Percentiles rank a stretch among this genome's conserved stretches.
phyloP scores from a whole-genome alignment of 2,113 vertebrate genomes.

The Chitala chitala region DNA sequence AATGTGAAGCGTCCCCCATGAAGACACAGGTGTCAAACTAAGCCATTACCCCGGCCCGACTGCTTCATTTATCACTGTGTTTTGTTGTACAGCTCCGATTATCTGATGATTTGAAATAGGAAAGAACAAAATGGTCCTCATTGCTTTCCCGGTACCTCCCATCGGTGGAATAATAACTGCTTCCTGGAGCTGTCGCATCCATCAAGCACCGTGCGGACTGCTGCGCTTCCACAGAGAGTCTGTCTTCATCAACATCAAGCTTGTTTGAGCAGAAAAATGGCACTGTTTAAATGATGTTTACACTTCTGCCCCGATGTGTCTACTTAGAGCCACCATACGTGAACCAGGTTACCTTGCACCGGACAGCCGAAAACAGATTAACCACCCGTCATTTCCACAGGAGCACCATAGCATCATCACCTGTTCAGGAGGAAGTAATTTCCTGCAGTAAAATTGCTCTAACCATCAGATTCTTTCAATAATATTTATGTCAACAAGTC shows the following conservation, averaged over 20 bases:
- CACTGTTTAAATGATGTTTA: slow-evolving; percentile 72
- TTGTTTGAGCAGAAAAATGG: slow-evolving; percentile 72
- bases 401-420: slow-evolving; percentile 52
- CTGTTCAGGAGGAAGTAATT: slow-evolving; percentile 34
- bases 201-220: slow-evolving; percentile 64
- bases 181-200: slow-evolving; percentile 48
- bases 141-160: slow-evolving; percentile 36
- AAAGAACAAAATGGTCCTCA: slow-evolving; percentile 32
- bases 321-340: slow-evolving; percentile 68
- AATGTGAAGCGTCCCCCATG: background rate
- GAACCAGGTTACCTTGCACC: slow-evolving; percentile 43
- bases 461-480: background rate
- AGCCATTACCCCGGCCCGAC: slow-evolving; percentile 10
- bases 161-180: slow-evolving; percentile 50
- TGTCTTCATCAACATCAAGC: slow-evolving; percentile 74
- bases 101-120: slow-evolving; percentile 41
- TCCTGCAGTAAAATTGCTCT: slow-evolving; percentile 14
- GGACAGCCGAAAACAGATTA: slow-evolving; percentile 48
- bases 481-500: background rate
- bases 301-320: slow-evolving; percentile 63
- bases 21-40: background rate
- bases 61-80: slow-evolving; percentile 20
- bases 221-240: slow-evolving; percentile 64
- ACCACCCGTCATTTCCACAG: slow-evolving; percentile 50
- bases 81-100: slow-evolving; percentile 16